Conservation (phyloP, 2,888 invertebrate genomes). For the Tenthredo distinguenda region DNA sequence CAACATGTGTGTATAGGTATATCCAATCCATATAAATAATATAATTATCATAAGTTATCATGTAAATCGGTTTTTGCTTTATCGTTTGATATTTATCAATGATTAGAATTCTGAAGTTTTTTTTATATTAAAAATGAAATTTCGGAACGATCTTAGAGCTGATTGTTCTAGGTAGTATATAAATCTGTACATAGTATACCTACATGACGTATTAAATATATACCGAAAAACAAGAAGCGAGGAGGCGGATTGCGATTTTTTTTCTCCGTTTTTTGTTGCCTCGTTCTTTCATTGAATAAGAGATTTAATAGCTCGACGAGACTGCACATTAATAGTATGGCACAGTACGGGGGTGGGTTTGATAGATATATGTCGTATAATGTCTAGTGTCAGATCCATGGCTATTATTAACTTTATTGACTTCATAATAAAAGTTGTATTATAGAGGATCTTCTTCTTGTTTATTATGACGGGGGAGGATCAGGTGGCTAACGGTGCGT, state of each 20-base stretch:
- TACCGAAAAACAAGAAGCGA: no score
- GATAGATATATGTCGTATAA: slow-evolving; percentile 12
- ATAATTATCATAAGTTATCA: no score
- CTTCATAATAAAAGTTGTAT: slow-evolving; percentile 8
- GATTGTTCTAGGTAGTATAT: no score
- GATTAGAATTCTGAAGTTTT: no score
- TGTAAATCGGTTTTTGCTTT: no score
- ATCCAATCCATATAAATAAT: not conserved
- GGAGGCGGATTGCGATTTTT: not conserved
- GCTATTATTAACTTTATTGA: slow-evolving; percentile 35
- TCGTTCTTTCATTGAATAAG: not conserved
- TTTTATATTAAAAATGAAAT: no score
- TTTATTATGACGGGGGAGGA: slow-evolving; percentile 23
- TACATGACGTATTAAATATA: not conserved
- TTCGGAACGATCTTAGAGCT: no score
- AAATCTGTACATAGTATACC: not conserved
- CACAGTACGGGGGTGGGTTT: not conserved
- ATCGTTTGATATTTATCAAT: no score
- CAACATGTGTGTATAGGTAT: not conserved
- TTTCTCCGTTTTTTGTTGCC: not conserved
- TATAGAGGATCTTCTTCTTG: slow-evolving; percentile 18
- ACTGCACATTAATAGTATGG: not conserved
- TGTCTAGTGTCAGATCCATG: slow-evolving; percentile 10
- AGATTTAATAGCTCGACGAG: not conserved
- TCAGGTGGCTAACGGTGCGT: slow-evolving; percentile 28